phyloP scores from a whole-genome alignment of 2,113 vertebrate species.

The Columba janthina region DNA sequence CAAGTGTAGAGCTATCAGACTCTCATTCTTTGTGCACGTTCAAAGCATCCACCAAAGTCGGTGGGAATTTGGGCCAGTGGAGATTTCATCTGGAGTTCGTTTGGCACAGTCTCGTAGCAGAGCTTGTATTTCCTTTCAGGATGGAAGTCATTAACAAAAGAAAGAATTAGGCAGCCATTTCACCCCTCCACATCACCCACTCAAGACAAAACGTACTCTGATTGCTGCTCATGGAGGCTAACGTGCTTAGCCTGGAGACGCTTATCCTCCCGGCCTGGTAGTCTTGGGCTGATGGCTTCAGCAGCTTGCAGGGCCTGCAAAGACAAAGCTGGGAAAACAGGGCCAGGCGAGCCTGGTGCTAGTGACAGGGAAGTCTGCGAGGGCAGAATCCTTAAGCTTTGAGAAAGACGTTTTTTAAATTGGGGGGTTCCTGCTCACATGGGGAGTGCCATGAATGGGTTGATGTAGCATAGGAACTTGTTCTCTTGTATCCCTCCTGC shows the following conservation, averaged over 20 bases:
- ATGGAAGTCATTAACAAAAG: not conserved
- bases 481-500: not conserved
- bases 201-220: not conserved
- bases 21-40: not conserved
- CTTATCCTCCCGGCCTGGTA: not conserved
- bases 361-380: not conserved
- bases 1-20: not conserved
- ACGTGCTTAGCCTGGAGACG: not conserved
- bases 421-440: not conserved
- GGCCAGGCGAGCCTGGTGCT: not conserved
- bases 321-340: not conserved
- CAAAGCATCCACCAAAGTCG: not conserved
- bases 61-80: not conserved
- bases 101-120: not conserved
- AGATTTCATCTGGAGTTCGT: conserved; percentile 13
- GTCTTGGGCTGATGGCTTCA: not conserved
- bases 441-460: not conserved
- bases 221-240: not conserved
- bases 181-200: not conserved
- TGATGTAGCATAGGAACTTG: not conserved
- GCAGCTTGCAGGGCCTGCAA: not conserved
- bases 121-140: not conserved
- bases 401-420: not conserved
- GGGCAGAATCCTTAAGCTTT: not conserved
- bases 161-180: not conserved